phyloP scores from a whole-genome alignment of 2,113 vertebrate species.

The Leptocoma aspasia region DNA sequence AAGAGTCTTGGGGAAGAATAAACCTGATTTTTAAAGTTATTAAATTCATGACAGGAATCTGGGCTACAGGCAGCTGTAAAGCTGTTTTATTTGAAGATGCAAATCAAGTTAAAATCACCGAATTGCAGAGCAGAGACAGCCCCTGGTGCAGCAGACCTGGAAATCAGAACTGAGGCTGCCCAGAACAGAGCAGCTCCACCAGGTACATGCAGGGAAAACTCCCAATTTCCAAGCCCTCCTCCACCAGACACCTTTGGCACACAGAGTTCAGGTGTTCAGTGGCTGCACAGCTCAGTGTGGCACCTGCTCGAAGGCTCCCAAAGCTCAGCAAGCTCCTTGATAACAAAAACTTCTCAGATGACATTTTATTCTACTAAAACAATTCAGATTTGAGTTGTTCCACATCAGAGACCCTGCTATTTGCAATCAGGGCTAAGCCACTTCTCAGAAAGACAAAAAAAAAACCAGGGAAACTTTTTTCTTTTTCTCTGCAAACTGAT shows the following conservation, averaged over 20 bases:
- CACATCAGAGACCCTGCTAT: background rate
- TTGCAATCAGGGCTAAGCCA: background rate
- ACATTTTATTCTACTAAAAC: background rate
- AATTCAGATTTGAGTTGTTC: background rate
- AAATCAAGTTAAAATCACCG: background rate
- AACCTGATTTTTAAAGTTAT: background rate
- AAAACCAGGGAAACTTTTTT: background rate
- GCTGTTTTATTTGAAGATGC: background rate
- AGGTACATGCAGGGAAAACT: background rate
- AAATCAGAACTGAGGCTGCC: background rate
- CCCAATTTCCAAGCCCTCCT: background rate
- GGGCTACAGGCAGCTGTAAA: background rate
- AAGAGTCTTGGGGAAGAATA: background rate
- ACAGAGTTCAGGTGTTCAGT: rapidly evolving
- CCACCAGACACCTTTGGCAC: background rate
- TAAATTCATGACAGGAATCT: background rate
- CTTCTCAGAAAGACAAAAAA: background rate
- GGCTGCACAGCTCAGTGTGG: background rate
- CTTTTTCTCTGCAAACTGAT: background rate
- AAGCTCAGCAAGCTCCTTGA: background rate
- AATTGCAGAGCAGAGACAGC: background rate
- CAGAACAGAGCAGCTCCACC: background rate
- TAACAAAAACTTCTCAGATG: background rate
- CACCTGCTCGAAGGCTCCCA: background rate
- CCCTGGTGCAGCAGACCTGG: background rate